These are phyloP conservation scores for Tenebrosternarchus preto DNA, from an alignment of 2,113 vertebrate species.

Conservation along the genomic window DNA sequence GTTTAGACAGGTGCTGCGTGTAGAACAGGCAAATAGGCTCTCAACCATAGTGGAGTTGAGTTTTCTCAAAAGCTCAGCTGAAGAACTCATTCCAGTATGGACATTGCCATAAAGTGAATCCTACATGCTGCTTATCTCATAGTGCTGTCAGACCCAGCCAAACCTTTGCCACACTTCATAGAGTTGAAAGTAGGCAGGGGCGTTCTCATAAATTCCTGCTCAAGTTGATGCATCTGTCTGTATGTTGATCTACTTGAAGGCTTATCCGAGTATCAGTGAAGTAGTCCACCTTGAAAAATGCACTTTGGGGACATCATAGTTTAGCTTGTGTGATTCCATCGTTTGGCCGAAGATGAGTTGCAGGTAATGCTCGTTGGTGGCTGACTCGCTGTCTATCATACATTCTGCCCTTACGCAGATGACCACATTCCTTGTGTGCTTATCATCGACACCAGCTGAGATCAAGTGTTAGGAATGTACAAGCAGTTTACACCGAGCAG, in stretches of 20 bases:
- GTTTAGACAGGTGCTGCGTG: not conserved
- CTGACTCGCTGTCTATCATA: not conserved
- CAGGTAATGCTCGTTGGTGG: constrained; percentile 9
- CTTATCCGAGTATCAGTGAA: not conserved
- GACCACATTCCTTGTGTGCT: not conserved
- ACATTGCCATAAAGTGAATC: not conserved
- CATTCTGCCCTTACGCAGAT: not conserved
- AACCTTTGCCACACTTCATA: constrained; percentile 2
- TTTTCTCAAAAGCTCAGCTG: not conserved
- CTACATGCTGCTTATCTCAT: constrained; percentile 28
- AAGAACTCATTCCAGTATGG: not conserved
- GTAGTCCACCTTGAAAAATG: constrained; percentile 16
- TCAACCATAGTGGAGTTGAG: not conserved
- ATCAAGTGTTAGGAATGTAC: not conserved
- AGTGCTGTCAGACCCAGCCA: constrained; percentile 19
- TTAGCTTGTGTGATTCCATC: not conserved
- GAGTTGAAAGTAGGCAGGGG: not conserved
- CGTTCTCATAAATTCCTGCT: not conserved
- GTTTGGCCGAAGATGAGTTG: not conserved
- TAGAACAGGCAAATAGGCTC: not conserved
- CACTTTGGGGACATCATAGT: constrained; percentile 11
- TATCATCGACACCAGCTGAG: not conserved
- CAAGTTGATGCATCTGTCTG: not conserved
- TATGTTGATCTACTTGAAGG: constrained; percentile 20
- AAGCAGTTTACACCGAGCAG: constrained; percentile 18